Evolutionary conservation across 2,888 invertebrate genomes (phyloP), one percentile per base, ranked within the genome.

Genomic region (Hyppa rectilinea): DNA sequence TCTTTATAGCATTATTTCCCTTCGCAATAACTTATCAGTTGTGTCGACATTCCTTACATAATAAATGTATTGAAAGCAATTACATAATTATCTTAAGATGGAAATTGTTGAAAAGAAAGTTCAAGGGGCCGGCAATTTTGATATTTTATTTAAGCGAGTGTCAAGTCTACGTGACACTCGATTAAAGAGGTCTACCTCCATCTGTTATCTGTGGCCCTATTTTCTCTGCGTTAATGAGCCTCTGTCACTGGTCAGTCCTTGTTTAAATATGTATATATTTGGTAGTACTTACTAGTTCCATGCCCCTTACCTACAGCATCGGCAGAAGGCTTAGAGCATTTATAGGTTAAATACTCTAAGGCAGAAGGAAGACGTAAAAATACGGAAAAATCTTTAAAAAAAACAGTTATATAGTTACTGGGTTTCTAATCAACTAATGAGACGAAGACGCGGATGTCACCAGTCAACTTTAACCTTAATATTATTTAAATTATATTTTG

Each of bases 381-480:
- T 29, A 38, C 6, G 17, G n/a, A 14, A 50, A 10, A 50, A 10
- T 29, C 0, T 23, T 14, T 36, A 29, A 38, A 38, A 52, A 50
- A 7, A 62, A 43, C n/a, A 50, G 14, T 26, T 50, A 26, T 1
- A 3, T 26, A 26, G 5, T 5, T 31, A n/a, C 0, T 26, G 20
- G 12, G 4, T 5, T 34, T 64, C 17, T 63, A 7, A 40, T 50
- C 34, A 43, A 36, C 23, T 20, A 23, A 45, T 45, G 52, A 47
- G 2, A 47, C 20, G 12, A 31, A 29, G 23, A 52, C n/a, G 26
- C n/a, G 31, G 49, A 47, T 45, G 14, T 78, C 26, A n/a, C 40
- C 26, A 23, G 45, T 60, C 17, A 79, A 53, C 73, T 79, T 73
- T 73, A 53, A 79, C 74, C 61, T 59, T 31, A 38, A 23, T 23